Base-by-base conservation (phyloP, 2,888 invertebrate species). In the Meteorus colon region DNA sequence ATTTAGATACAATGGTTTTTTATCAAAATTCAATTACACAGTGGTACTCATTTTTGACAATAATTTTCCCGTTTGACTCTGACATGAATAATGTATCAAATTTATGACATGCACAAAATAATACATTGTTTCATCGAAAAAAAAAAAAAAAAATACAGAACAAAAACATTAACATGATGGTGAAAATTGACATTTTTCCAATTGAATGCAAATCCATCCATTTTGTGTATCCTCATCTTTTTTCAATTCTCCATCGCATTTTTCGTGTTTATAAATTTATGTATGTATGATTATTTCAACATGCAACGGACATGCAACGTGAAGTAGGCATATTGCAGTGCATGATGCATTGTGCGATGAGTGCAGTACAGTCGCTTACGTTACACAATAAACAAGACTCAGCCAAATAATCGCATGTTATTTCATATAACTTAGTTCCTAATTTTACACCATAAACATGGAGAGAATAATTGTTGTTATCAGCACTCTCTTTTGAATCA, bases 371-470 rank as follows among this genome's bases (percentile, higher is more conserved):
- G 55, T 19, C n/a, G 19, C 24, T 6, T 4, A 8, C 19, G 55
- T 55, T 19, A 55, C 51, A 55, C 51, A 55, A 55, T 55, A 55
- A 55, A 55, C 55, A 55, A 24, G 8, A 55, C 55, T 55, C 55
- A 2, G 19, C 24, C 55, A 5, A 55, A 55, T 55, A 55, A 55
- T 55, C 55, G 12, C 12, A 24, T 55, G 24, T 24, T 8, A 19
- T 19, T 19, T 55, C 19, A 8, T 6, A 55, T 55, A 55, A 24
- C 6, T 19, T 24, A 19, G 6, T 19, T 24, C 24, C 55, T 4
- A 24, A 8, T 19, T 55, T 19, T 19, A 2, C 55, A 19, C 2
- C 24, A 19, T 51, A n/a, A 16, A 51, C 51, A 24, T 24, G 24
- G 24, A 24, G 24, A 4, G n/a, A 51, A 16, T 16, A 34, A 34